Evolutionary conservation across 2,888 invertebrate species (phyloP).

Genomic region (Dexiosoma caninum): DNA sequence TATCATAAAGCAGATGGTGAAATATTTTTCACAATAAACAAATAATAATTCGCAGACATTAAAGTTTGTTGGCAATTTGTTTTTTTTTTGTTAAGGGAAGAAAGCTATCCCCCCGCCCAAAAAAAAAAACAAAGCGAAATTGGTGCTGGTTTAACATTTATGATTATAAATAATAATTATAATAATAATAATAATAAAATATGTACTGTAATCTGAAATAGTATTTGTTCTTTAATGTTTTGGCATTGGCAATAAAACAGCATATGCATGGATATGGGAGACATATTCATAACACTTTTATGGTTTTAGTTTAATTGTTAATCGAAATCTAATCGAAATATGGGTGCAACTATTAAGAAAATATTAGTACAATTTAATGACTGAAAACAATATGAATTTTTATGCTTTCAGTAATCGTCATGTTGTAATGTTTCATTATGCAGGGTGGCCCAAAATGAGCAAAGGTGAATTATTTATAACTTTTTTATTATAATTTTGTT

Average conservation of each 20-base stretch:
- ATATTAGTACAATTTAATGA: background rate
- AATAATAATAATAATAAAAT: constrained; percentile 13
- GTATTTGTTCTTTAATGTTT: constrained; percentile 11
- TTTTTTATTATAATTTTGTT: too few species aligned
- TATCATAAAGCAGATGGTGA: constrained; percentile 53
- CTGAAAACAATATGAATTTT: background rate
- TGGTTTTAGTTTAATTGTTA: background rate
- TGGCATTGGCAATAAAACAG: background rate
- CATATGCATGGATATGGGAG: background rate
- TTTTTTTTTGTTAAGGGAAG: background rate
- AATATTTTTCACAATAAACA: background rate
- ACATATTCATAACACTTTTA: background rate
- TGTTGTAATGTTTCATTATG: background rate
- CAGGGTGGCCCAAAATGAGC: too few species aligned
- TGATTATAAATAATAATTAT: background rate
- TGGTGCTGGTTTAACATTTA: too few species aligned
- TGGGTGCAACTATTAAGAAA: background rate
- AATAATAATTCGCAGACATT: background rate
- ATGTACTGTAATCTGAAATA: background rate
- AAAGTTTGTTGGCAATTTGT: too few species aligned
- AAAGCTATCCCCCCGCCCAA: background rate
- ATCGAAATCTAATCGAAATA: background rate
- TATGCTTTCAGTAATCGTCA: background rate
- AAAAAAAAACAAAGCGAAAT: too few species aligned
- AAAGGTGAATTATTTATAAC: too few species aligned